Evolutionary conservation across 2,797 vertebrate species (phyloP).

Genomic region (Aselliscus stoliczkanus): DNA sequence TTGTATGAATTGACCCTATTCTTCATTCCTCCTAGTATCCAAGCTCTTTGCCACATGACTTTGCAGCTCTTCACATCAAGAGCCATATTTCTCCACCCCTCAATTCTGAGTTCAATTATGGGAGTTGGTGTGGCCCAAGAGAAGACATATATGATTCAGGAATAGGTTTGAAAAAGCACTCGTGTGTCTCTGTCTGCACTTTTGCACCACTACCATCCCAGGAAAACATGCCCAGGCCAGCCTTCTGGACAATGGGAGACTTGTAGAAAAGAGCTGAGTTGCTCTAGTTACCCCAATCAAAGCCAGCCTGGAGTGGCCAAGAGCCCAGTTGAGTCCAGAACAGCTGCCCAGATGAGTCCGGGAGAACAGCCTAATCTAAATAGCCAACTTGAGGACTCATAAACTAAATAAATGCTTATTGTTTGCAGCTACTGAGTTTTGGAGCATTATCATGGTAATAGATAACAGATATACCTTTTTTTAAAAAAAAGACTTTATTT

Average conservation of each 20-base stretch:
- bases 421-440: neutral
- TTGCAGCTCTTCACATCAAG: neutral
- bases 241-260: neutral
- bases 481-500: neutral
- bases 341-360: neutral
- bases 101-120: neutral
- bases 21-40: neutral
- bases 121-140: neutral
- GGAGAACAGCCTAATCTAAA: neutral
- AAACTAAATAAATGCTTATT: neutral
- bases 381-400: neutral
- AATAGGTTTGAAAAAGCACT: neutral
- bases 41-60: neutral
- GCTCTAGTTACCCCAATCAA: neutral
- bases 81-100: neutral
- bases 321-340: neutral
- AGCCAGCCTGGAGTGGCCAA: neutral
- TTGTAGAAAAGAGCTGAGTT: neutral
- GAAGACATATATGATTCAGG: neutral
- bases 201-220: neutral
- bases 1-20: neutral
- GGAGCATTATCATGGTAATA: neutral
- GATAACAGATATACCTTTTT: neutral
- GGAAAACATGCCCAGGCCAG: neutral
- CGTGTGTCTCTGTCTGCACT: neutral